Percentiles rank a stretch among this genome's conserved stretches.
phyloP scores from a whole-genome alignment of 2,113 vertebrate genomes.

The Daboia siamensis region DNA sequence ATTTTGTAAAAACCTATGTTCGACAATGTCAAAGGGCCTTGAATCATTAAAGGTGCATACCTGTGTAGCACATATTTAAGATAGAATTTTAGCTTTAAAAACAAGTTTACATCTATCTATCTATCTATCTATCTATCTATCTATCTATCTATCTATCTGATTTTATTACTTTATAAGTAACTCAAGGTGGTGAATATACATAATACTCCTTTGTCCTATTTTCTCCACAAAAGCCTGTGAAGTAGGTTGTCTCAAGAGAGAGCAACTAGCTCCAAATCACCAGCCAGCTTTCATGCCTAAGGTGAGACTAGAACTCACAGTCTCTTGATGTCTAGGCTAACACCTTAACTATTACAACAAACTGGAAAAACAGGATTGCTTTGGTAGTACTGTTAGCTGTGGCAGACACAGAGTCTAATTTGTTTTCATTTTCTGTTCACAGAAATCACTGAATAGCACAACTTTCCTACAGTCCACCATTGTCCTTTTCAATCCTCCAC shows the following conservation, averaged over 20 bases:
- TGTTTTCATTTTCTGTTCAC: not conserved
- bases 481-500: not conserved
- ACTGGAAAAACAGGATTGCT: not conserved
- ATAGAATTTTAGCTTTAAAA: not conserved
- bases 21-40: not conserved
- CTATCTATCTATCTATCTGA: not conserved
- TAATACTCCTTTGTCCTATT: not conserved
- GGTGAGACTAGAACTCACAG: not conserved
- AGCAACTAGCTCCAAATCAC: not conserved
- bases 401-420: not conserved
- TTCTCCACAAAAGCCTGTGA: not conserved
- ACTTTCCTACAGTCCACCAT: not conserved
- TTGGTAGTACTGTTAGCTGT: not conserved
- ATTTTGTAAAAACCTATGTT: not conserved
- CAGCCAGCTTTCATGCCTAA: not conserved
- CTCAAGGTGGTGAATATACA: not conserved
- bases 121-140: not conserved
- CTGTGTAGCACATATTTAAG: not conserved
- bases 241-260: not conserved
- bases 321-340: not conserved
- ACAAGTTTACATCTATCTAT: not conserved
- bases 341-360: not conserved
- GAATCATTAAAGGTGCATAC: not conserved
- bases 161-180: not conserved
- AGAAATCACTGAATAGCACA: not conserved